Conservation (phyloP, 1,140 invertebrate species). For the Aphelinus atriplicis region DNA sequence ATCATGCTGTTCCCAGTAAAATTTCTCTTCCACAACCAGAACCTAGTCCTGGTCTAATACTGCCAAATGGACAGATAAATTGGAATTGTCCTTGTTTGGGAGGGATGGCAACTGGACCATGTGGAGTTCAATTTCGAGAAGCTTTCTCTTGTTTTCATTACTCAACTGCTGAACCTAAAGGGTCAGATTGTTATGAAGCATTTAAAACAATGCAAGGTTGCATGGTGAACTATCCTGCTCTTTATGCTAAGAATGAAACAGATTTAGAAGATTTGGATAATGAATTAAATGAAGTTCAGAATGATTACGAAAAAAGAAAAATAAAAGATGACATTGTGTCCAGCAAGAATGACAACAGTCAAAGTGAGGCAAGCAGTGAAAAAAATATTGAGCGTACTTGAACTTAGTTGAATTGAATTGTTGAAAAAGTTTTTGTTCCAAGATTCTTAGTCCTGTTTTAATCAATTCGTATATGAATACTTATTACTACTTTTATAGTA, state of each 20-base stretch:
- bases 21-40: slow-evolving; percentile 79
- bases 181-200: slow-evolving; percentile 88
- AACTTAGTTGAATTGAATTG: not conserved
- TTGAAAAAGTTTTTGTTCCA: slow-evolving; percentile 21
- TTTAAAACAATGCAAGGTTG: slow-evolving; percentile 94
- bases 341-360: slow-evolving; percentile 22
- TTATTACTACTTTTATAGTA: not conserved
- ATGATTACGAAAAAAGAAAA: not conserved
- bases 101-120: slow-evolving; percentile 95
- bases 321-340: not conserved
- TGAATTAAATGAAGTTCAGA: slow-evolving; percentile 63
- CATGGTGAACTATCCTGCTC: slow-evolving; percentile 86
- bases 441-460: slow-evolving; percentile 7
- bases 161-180: slow-evolving; percentile 80
- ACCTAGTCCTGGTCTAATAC: slow-evolving; percentile 81
- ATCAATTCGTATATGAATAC: not conserved
- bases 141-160: slow-evolving; percentile 97
- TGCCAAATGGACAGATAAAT: slow-evolving; percentile 91
- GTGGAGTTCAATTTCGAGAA: slow-evolving; percentile 90
- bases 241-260: slow-evolving; percentile 77
- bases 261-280: slow-evolving; percentile 62
- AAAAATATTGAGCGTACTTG: slow-evolving; percentile 42
- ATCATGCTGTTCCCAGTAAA: slow-evolving; percentile 77
- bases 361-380: slow-evolving; percentile 25
- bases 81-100: slow-evolving; percentile 97